Conservation (phyloP, 2,797 vertebrate species). For the Alfaro cultratus region DNA sequence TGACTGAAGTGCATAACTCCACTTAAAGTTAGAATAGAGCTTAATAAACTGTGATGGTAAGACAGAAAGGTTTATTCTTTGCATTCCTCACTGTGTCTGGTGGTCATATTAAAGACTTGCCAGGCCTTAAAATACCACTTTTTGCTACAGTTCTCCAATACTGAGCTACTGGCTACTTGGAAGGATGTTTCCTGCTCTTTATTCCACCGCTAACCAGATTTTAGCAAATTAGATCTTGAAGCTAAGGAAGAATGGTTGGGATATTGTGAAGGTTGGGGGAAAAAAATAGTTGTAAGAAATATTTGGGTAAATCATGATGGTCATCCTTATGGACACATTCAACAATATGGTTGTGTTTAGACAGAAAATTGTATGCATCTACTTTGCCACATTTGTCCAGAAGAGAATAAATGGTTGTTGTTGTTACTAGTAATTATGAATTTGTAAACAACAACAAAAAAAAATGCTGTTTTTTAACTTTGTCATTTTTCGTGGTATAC, state of each 20-base stretch:
- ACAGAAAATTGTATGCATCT: background rate
- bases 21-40: too few relatives aligned
- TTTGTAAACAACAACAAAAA: background rate
- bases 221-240: background rate
- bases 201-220: background rate
- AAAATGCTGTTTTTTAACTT: background rate
- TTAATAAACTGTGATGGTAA: background rate
- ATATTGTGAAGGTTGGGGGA: background rate
- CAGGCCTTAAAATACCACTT: too few relatives aligned
- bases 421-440: background rate
- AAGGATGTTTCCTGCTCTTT: background rate
- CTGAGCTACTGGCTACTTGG: background rate
- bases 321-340: background rate
- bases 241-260: background rate
- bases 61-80: too few relatives aligned
- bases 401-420: background rate
- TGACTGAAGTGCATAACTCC: too few relatives aligned
- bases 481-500: too few relatives aligned
- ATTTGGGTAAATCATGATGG: background rate
- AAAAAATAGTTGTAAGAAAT: background rate
- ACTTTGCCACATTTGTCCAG: background rate
- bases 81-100: too few relatives aligned
- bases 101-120: too few relatives aligned
- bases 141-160: too few relatives aligned
- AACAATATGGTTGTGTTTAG: background rate